A percentile compares a stretch with the other conserved stretches of the same genome.
Conservation (phyloP, 2,888 invertebrate species). For the Andrena hattorfiana region DNA sequence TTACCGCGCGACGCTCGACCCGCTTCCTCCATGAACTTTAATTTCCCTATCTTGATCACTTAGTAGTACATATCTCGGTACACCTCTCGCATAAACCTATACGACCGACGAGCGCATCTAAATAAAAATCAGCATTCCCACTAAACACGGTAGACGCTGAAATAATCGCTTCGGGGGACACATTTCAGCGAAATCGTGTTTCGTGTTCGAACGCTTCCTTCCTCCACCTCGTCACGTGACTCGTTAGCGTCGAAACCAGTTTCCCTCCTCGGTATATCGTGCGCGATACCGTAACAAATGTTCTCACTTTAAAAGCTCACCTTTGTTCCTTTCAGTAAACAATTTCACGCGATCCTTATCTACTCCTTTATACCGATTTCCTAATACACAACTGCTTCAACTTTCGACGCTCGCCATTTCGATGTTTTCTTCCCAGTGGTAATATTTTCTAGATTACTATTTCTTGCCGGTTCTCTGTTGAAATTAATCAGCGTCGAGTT, state of each 20-base stretch:
- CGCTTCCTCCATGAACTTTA: not conserved
- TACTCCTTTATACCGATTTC: no score
- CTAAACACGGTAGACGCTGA: not conserved
- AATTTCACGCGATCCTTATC: no score
- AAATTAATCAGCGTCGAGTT: no score
- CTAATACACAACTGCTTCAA: no score
- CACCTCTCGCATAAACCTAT: no score
- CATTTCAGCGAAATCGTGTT: constrained; percentile 22
- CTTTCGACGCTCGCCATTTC: no score
- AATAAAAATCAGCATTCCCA: not conserved
- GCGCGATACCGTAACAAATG: constrained; percentile 28
- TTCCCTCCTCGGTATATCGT: constrained; percentile 22
- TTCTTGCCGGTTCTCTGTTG: no score
- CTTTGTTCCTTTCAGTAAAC: not conserved
- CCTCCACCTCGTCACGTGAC: constrained; percentile 9
- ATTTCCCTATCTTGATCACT: not conserved
- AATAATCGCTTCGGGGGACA: not conserved
- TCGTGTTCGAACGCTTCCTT: constrained; percentile 15
- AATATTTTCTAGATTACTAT: not conserved
- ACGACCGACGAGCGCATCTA: not conserved
- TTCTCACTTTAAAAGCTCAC: not conserved
- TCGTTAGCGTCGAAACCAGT: constrained; percentile 48
- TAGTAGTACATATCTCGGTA: no score
- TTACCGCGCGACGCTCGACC: not conserved
- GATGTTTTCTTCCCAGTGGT: not conserved